These are phyloP conservation scores for Temnopleurus reevesii DNA, from an alignment of 53 echinoderm and acorn worm genomes.

Conservation along the genomic window DNA sequence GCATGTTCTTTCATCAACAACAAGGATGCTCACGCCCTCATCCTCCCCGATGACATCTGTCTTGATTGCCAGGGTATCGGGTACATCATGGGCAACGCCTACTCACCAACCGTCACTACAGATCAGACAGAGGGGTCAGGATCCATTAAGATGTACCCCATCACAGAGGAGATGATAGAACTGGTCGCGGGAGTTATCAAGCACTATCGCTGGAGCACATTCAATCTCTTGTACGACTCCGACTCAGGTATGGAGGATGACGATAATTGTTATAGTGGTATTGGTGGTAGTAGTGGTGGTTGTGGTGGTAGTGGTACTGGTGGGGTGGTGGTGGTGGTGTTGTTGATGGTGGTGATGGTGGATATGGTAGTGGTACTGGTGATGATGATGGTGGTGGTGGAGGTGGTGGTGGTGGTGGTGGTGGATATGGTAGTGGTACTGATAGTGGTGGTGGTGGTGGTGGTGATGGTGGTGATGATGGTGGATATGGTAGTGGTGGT, in stretches of 20 bases:
- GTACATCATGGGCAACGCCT: slow-evolving; percentile 63
- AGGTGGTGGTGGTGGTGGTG: neutral
- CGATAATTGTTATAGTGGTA: neutral
- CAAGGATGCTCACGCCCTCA: slow-evolving; percentile 70
- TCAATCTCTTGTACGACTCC: slow-evolving; percentile 66
- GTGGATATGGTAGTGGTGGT: too few species aligned
- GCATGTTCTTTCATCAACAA: slow-evolving; percentile 60
- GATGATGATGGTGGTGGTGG: slow-evolving; percentile 8
- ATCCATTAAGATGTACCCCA: slow-evolving; percentile 72
- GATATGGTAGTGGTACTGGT: too few species aligned
- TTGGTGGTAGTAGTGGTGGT: neutral
- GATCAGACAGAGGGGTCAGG: slow-evolving; percentile 64
- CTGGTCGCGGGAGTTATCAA: slow-evolving; percentile 61
- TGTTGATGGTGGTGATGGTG: too few species aligned
- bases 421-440: too few species aligned
- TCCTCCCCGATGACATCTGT: slow-evolving; percentile 72
- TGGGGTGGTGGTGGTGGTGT: neutral
- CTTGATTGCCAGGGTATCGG: slow-evolving; percentile 62
- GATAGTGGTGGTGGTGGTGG: slow-evolving; percentile 3
- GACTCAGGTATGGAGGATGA: slow-evolving; percentile 66
- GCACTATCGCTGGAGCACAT: slow-evolving; percentile 66
- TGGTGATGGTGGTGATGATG: neutral
- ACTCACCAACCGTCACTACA: slow-evolving; percentile 56
- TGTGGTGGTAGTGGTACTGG: neutral
- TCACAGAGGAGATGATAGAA: slow-evolving; percentile 52